Evolutionary conservation across 1,140 invertebrate genomes (phyloP).

Genomic region (Eueides isabella): DNA sequence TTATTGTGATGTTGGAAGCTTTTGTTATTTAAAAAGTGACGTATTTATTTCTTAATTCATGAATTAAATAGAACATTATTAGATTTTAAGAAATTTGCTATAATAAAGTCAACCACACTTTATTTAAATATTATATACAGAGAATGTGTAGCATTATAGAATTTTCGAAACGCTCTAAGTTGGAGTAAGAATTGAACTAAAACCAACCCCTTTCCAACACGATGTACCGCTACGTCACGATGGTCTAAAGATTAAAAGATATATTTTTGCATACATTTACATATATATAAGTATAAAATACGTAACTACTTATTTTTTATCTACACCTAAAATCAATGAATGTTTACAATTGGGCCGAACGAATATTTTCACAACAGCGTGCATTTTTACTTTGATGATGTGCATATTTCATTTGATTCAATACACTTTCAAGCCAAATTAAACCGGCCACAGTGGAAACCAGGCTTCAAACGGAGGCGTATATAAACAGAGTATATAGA

Average conservation of each 20-base stretch:
- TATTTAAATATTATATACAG: no score
- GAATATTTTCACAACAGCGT: not conserved
- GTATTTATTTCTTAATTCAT: no score
- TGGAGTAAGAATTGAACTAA: no score
- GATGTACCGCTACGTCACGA: no score
- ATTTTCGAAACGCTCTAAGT: no score
- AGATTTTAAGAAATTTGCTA: no score
- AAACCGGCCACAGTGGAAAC: conserved; percentile 19
- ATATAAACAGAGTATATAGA: conserved; percentile 29
- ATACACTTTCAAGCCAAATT: conserved; percentile 22
- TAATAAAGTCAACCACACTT: no score
- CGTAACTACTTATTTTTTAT: no score
- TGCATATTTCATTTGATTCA: conserved; percentile 15
- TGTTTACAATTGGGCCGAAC: not conserved
- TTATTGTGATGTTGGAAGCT: not conserved
- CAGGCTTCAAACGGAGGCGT: conserved; percentile 25
- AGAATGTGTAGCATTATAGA: no score
- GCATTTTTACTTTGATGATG: conserved; percentile 14
- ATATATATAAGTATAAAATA: not conserved
- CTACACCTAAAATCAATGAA: not conserved
- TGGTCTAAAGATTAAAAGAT: not conserved
- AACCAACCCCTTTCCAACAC: no score
- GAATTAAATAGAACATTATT: no score
- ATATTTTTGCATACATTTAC: not conserved
- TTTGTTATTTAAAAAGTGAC: not conserved